Base-by-base conservation (phyloP, 2,888 invertebrate genomes). In the Orchesella flavescens region DNA sequence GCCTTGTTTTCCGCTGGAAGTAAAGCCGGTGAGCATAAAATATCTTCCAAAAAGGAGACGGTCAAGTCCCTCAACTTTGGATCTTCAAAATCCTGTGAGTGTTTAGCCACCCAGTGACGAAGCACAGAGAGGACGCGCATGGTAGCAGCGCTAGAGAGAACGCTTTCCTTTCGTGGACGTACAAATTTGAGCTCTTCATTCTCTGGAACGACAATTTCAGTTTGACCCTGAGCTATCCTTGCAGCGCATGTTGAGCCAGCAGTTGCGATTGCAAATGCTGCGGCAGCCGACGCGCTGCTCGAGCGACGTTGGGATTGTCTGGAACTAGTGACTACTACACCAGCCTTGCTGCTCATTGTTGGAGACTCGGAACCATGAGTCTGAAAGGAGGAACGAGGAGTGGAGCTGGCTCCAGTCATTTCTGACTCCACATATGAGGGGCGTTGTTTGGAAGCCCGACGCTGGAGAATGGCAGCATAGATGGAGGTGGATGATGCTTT, bases 61-160 rank as follows among this genome's bases (percentile, higher is more conserved):
- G 96, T 95, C 88, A 95, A 91, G 24, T 93, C 93, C 86, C 95
- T 94, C 81, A 97, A 91, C 75, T 86, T 86, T 1, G 82, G 73
- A 68, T 85, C 88, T 57, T 88, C 87, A 68, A 87, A 88, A 63
- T 88, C 92, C 90, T 95, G 95, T 0, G 95, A 94, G 90, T 97
- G 96, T 90, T 97, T 97, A 0, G 95, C 95, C 46, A 96, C 94
- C 97, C 97, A 97, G 90, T 97, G 97, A 84, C 96, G 93, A 66
- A 97, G 91, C 1, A 97, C 96, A 90, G 96, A 96, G 0, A 97
- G 92, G 0, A 97, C 97, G 84, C 97, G 91, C 96, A 97, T 97
- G 0, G 96, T 97, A 77, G 96, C 96, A n/a, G 97, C 97, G 5
- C 96, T 96, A 61, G 95, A 96, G 90, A 96, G 95, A 61, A 95